Base-by-base conservation (phyloP, 2,797 vertebrate species). In the Characodon lateralis region DNA sequence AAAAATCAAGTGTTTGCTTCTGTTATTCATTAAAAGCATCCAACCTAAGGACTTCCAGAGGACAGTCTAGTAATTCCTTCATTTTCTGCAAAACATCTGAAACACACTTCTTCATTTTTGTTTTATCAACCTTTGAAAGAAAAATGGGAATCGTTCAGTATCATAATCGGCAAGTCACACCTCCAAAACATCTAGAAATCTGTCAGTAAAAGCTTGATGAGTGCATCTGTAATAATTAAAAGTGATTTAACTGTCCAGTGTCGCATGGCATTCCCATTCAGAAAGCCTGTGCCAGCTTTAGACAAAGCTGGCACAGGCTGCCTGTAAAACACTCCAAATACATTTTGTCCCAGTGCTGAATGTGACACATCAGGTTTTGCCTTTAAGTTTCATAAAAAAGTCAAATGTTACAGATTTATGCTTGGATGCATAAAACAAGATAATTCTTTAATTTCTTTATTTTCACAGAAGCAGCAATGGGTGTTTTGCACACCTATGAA, bases 1-100 rank as follows among this genome's bases (percentile, higher is more conserved):
- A 7, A 10, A 28, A 6, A 70, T 88, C 81, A 58, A 81, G 9
- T 80, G 82, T 12, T 51, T 81, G 18, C 81, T 85, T 9, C 82
- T 81, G 74, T 72, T 83, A 78, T 10, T 69, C 28, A 35, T 63
- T 8, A 18, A 35, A 20, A 72, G 81, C n/a, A 73, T 22, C 13
- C 12, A 16, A 59, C 28, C 13, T 5, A 28, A 16, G 58, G 13
- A 59, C 6, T 59, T 59, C 26, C 26, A 59, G 56, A 26, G 12
- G 56, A 28, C n/a, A 59, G 12, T 59, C 1, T 14, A 28, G 13
- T 58, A n/a, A 26, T n/a, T 58, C 24, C 56, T 58, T 6, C 58
- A 5, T 2, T 59, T 26, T 14, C 56, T 58, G 56, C 56, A 16
- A 28, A 59, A 5, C 48, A 50, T 50, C 48, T 59, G 13, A 12